These are phyloP conservation scores for Nyctalus aviator DNA, from an alignment of 2,797 vertebrate genomes.

Conservation along the genomic window DNA sequence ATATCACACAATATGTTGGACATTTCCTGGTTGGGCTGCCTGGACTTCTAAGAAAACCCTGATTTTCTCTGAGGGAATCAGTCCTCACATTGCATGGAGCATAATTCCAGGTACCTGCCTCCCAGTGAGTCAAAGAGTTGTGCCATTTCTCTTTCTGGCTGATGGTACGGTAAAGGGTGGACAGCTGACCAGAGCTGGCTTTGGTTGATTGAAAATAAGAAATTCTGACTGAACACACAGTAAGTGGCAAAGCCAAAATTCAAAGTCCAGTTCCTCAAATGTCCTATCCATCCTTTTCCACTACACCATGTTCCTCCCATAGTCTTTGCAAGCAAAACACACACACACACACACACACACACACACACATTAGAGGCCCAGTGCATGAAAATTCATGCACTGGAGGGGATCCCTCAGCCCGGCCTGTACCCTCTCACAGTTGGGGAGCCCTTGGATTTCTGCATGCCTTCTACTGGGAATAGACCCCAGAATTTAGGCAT, in stretches of 20 bases:
- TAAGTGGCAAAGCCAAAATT: neutral
- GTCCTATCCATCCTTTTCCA: neutral
- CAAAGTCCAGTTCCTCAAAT: neutral
- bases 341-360: neutral
- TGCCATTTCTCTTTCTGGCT: neutral
- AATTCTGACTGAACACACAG: neutral
- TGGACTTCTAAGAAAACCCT: neutral
- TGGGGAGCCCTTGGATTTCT: no score
- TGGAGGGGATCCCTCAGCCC: no score
- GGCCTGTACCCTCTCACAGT: no score
- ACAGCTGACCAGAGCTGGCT: neutral
- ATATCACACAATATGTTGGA: neutral
- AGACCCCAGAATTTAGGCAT: no score
- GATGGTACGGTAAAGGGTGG: neutral
- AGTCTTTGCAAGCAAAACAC: neutral
- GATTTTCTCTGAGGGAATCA: neutral
- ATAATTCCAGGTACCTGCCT: neutral
- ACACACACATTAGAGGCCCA: neutral
- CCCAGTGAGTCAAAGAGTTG: neutral
- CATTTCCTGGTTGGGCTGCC: neutral
- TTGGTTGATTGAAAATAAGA: neutral
- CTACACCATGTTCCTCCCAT: neutral
- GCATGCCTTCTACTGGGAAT: no score
- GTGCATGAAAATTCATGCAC: no score
- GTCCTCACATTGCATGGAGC: neutral